These are phyloP conservation scores for Seira musarum DNA, from an alignment of 2,888 invertebrate species.

Conservation along the genomic window DNA sequence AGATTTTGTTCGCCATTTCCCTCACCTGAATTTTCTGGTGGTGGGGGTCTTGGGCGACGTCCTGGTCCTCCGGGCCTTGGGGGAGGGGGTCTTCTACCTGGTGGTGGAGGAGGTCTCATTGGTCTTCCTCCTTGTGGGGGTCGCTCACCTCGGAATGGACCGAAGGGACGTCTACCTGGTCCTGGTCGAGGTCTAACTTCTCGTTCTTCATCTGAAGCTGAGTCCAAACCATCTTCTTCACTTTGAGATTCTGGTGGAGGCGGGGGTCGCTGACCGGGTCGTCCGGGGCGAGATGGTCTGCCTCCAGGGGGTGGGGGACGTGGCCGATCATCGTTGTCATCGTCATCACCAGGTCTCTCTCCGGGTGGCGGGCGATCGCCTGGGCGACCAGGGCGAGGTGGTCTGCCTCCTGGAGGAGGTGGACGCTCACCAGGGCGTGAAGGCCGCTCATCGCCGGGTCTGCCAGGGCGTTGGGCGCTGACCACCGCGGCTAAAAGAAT, in stretches of 20 bases:
- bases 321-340: background rate
- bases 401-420: background rate
- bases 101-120: slow-evolving; percentile 13
- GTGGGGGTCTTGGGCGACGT: background rate
- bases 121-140: background rate
- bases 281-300: slow-evolving; percentile 13
- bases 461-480: slow-evolving; percentile 24
- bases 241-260: slow-evolving; percentile 1
- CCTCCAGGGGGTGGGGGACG: background rate
- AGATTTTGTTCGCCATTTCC: background rate
- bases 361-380: background rate
- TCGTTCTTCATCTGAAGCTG: background rate
- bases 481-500: slow-evolving; percentile 32
- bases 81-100: background rate
- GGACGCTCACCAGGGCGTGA: background rate
- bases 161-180: background rate
- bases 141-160: too few species aligned
- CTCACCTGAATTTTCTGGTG: background rate
- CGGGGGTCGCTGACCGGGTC: slow-evolving; percentile 8
- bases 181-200: background rate
- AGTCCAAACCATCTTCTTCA: background rate
- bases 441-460: background rate
- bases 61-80: slow-evolving; percentile 1
- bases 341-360: background rate
- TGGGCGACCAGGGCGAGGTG: background rate